phyloP scores from a whole-genome alignment of 2,113 vertebrate species.

The Leiothrix lutea region DNA sequence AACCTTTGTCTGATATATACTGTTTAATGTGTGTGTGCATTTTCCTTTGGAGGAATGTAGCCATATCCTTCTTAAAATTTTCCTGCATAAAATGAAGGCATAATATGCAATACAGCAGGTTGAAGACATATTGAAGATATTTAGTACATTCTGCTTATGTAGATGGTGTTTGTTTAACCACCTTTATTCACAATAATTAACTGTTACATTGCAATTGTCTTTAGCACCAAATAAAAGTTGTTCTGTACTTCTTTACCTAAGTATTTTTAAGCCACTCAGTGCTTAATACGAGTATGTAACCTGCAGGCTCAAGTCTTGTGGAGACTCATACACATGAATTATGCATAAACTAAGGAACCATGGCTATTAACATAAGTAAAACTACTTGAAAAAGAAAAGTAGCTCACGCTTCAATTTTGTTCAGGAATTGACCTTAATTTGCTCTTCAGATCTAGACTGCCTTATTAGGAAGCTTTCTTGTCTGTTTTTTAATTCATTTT shows the following conservation, averaged over 20 bases:
- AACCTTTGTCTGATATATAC: background rate
- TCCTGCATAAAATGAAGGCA: background rate
- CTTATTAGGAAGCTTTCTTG: background rate
- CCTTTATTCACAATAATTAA: background rate
- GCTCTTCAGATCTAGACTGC: background rate
- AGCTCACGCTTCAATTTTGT: background rate
- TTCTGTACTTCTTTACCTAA: background rate
- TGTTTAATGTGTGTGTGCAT: background rate
- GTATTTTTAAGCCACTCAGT: background rate
- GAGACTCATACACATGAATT: slow-evolving; percentile 8
- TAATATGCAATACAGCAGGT: background rate
- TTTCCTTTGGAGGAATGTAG: background rate
- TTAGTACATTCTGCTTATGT: background rate
- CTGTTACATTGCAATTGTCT: background rate
- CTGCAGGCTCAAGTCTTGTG: background rate
- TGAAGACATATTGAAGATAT: background rate
- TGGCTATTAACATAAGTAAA: slow-evolving; percentile 24
- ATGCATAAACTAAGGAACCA: background rate
- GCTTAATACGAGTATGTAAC: background rate
- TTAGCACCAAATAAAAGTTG: background rate
- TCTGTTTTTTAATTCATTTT: background rate
- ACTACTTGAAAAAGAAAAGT: background rate
- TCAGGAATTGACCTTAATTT: slow-evolving; percentile 38
- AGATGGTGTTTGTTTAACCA: background rate
- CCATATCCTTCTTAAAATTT: background rate